phyloP scores from a whole-genome alignment of 1,140 invertebrate species.

The Marisa cornuarietis region DNA sequence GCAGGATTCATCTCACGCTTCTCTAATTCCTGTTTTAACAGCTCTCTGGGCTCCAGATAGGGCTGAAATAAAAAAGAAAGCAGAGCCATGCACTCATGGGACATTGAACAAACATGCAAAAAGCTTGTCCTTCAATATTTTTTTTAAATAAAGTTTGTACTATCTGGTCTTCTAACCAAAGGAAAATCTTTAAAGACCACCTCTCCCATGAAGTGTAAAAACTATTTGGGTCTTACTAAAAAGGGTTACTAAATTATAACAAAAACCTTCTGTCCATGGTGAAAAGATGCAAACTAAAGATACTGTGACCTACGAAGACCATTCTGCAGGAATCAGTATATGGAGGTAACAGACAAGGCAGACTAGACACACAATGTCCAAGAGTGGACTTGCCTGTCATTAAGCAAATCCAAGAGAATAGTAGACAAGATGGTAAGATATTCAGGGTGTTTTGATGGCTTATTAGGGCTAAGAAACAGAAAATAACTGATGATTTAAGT shows the following conservation, averaged over 20 bases:
- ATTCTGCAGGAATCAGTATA: no score
- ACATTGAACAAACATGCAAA: slow-evolving; percentile 2
- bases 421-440: no score
- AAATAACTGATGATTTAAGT: no score
- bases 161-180: background rate
- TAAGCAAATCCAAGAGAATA: no score
- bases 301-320: no score
- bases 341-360: no score
- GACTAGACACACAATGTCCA: no score
- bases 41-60: slow-evolving; percentile 41
- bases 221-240: background rate
- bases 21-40: slow-evolving; percentile 29
- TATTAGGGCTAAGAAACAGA: no score
- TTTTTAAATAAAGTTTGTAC: background rate
- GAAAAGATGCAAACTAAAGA: background rate
- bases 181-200: background rate
- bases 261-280: background rate
- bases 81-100: no score
- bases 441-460: no score
- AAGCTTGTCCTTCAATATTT: background rate
- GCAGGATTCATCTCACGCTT: slow-evolving; percentile 23
- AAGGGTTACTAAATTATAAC: background rate
- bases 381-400: no score
- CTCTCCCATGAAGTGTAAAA: background rate
- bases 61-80: slow-evolving; percentile 22